Percentiles rank a stretch among this genome's conserved stretches.
These are phyloP conservation scores for Yponomeuta malinellus DNA, from an alignment of 2,888 invertebrate species.

Conservation along the genomic window DNA sequence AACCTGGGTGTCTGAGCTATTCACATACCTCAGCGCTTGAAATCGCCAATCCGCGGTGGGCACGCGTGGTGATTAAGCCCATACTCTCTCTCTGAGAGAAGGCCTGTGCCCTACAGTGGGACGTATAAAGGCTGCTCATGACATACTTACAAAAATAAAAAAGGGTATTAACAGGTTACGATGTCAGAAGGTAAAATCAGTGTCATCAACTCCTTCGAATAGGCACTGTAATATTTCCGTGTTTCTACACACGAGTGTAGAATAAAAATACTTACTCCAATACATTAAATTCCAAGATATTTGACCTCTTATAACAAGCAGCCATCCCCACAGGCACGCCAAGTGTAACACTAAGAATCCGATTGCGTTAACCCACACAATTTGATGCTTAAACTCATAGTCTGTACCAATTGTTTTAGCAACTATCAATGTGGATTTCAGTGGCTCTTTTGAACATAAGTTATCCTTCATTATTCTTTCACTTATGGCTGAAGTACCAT, in stretches of 20 bases:
- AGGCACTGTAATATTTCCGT: too few species aligned
- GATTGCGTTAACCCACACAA: constrained; percentile 79
- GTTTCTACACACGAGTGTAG: background rate
- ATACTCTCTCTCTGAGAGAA: too few species aligned
- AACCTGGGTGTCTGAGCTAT: too few species aligned
- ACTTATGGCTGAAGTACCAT: background rate
- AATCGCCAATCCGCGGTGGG: too few species aligned
- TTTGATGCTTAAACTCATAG: constrained; percentile 53
- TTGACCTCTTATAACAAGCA: constrained; percentile 35
- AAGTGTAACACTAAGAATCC: constrained; percentile 76
- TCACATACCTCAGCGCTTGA: too few species aligned
- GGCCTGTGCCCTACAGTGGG: too few species aligned
- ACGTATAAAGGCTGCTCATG: too few species aligned
- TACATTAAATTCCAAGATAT: constrained; percentile 33
- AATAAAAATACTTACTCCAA: constrained; percentile 39
- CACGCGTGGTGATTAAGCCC: too few species aligned
- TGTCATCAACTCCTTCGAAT: too few species aligned
- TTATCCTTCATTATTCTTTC: background rate
- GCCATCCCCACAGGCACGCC: constrained; percentile 60
- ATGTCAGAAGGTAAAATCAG: too few species aligned
- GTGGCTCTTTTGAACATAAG: constrained; percentile 16
- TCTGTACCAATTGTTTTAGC: constrained; percentile 40
- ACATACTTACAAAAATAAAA: too few species aligned
- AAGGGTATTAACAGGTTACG: too few species aligned
- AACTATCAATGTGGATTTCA: constrained; percentile 18